Evolutionary conservation across 1,140 invertebrate species (phyloP).

Genomic region (Ptiloglossa arizonensis): DNA sequence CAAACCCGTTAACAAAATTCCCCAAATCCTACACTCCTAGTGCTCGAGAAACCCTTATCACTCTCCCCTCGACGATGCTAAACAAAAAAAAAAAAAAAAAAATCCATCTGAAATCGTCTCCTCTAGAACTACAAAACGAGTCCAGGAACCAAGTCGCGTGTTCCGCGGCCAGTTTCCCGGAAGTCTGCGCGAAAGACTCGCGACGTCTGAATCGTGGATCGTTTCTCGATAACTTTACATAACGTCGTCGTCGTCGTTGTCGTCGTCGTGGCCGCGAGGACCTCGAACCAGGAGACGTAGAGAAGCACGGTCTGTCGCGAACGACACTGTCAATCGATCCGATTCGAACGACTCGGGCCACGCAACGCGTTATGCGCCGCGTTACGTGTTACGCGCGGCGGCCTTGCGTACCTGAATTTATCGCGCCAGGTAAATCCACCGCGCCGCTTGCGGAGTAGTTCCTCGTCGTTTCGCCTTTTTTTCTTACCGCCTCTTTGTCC

Average conservation of each 20-base stretch:
- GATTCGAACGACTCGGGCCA: conserved; percentile 7
- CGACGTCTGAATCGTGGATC: conserved; percentile 5
- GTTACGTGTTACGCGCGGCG: conserved; percentile 57
- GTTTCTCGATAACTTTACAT: conserved; percentile 64
- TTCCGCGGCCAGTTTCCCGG: background rate
- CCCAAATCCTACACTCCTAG: too few species aligned
- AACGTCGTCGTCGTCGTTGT: too few species aligned
- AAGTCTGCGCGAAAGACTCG: conserved; percentile 19
- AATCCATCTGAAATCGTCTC: too few species aligned
- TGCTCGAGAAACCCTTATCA: too few species aligned
- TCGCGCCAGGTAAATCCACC: conserved; percentile 65
- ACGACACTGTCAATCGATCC: background rate
- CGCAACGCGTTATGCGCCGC: conserved; percentile 51
- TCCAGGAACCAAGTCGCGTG: too few species aligned
- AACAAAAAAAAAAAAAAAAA: too few species aligned
- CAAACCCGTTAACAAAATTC: too few species aligned
- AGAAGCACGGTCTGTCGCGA: conserved; percentile 6
- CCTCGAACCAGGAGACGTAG: conserved; percentile 32
- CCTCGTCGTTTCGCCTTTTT: conserved; percentile 11
- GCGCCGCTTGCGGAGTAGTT: conserved; percentile 6
- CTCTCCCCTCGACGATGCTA: too few species aligned
- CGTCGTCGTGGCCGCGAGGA: conserved; percentile 57
- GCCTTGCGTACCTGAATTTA: conserved; percentile 74
- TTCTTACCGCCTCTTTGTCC: conserved; percentile 12
- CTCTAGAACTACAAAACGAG: too few species aligned